Evolutionary conservation across 2,113 vertebrate genomes (phyloP), one percentile per base, ranked within the genome.

Genomic region (Onychostruthus taczanowskii): DNA sequence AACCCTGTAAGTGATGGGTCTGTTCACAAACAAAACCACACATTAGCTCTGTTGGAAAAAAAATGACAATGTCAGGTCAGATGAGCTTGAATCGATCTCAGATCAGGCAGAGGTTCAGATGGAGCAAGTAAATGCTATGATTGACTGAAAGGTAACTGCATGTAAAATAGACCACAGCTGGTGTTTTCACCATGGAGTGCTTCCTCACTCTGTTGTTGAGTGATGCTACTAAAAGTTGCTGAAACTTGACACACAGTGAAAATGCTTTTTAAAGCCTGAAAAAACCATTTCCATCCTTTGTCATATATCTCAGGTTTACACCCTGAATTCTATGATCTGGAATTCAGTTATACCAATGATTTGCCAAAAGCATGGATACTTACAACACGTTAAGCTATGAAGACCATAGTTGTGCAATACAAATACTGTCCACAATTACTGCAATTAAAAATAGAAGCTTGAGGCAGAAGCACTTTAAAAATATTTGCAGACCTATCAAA

Each of bases 401-500:
- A 84, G 56, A 56, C 31, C 44, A 87, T 52, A 69, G 63, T 37
- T 95, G 35, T 75, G 43, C 46, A 56, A 28, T 75, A 82, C 81
- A 93, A 89, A 84, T 73, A 16, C 28, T 68, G 28, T 46, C 87
- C 69, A 58, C 53, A 85, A 79, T 96, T 91, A 85, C n/a, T 37
- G 53, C 53, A 90, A 96, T 96, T 96, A 93, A 90, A 83, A 91
- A 58, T n/a, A 62, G 37, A 87, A 76, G 37, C 74, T 95, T 69
- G 67, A 87, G 87, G 93, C 78, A 89, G 78, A 94, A 93, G 55
- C 47, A 46, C 66, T 89, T 82, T 55, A 89, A 94, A 94, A 95
- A 94, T 93, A 95, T 95, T 95, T 95, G 89, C 59, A 95, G 58
- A 95, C 47, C 44, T 85, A 73, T 86, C 72, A 90, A 77, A 94